These are phyloP conservation scores for Macrochelys suwanniensis DNA, from an alignment of 2,797 vertebrate species.

Conservation along the genomic window DNA sequence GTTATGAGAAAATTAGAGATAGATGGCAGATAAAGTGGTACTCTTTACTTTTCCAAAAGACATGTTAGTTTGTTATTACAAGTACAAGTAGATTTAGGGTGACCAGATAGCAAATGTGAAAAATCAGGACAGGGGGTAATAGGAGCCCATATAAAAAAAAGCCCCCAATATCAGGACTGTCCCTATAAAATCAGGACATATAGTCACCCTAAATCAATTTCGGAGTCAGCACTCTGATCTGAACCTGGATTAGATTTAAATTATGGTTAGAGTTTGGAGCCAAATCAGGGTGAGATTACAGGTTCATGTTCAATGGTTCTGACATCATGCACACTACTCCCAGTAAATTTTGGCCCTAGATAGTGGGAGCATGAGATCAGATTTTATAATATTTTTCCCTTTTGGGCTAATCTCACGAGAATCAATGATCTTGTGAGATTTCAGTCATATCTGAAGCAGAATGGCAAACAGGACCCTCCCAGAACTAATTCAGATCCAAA, in stretches of 20 bases:
- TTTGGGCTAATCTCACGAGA: background rate
- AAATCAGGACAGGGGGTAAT: no score
- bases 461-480: background rate
- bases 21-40: background rate
- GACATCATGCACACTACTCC: no score
- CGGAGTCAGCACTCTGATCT: background rate
- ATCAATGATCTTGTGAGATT: no score
- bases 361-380: no score
- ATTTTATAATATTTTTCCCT: no score
- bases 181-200: no score
- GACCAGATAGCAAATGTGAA: no score
- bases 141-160: no score
- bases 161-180: no score
- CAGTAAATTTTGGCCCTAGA: no score
- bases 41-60: background rate
- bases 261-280: background rate
- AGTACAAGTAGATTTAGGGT: background rate
- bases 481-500: background rate
- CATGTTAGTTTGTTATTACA: background rate
- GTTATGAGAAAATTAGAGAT: background rate
- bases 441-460: background rate
- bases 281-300: background rate
- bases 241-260: background rate
- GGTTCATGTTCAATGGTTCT: background rate
- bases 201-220: no score